These are phyloP conservation scores for Chymomyza amoena DNA, from an alignment of 2,888 invertebrate genomes.

Conservation along the genomic window DNA sequence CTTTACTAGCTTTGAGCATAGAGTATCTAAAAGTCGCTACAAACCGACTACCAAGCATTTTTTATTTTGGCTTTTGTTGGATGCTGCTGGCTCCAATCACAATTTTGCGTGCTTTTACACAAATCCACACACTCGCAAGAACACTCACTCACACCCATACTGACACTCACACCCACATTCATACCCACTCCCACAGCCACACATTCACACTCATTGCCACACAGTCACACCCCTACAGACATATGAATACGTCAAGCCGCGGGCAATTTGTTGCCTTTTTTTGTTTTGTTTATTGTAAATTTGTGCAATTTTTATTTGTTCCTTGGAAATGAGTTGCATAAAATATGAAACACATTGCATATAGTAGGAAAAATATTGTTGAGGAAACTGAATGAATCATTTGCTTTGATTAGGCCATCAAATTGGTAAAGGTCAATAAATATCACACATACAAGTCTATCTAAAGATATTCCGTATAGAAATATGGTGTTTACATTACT, in stretches of 20 bases:
- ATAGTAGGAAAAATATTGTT: neutral
- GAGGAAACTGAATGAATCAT: neutral
- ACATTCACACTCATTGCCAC: neutral
- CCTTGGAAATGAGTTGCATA: neutral
- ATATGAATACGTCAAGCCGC: neutral
- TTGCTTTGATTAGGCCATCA: neutral
- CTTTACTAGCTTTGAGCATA: neutral
- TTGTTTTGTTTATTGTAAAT: constrained; percentile 22
- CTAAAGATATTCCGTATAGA: neutral
- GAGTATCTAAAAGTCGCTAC: neutral
- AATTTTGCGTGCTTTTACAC: constrained; percentile 37
- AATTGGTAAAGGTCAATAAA: neutral
- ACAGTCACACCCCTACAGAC: neutral
- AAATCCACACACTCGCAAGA: constrained; percentile 2
- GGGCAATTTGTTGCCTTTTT: neutral
- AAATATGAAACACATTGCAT: neutral
- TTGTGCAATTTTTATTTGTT: constrained; percentile 35
- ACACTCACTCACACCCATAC: neutral
- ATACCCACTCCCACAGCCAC: neutral
- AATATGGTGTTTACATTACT: neutral
- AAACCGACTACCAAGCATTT: neutral
- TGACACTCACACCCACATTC: neutral
- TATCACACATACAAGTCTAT: neutral
- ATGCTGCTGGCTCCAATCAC: constrained; percentile 34
- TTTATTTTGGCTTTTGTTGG: constrained; percentile 11